Evolutionary conservation across 2,888 invertebrate genomes (phyloP), one percentile per base, ranked within the genome.

Genomic region (Heliconius sara): DNA sequence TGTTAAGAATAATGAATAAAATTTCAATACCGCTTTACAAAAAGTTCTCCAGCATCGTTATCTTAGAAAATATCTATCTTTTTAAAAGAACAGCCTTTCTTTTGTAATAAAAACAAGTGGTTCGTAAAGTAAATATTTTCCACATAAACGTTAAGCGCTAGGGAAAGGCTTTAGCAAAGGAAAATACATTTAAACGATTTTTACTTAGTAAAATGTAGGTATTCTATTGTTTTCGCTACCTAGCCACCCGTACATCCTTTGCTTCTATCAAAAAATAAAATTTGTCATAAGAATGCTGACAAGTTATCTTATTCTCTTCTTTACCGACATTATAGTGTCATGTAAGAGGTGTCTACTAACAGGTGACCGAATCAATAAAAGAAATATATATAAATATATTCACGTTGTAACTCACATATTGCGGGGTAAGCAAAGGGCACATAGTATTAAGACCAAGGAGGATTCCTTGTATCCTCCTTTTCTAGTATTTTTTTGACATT

Each of bases 101-200:
- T 73, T 73, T 73, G 60, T 73, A 34, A 73, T 73, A 73, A 73
- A 52, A 60, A 73, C 27, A 47, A 76, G 71, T 72, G 65, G 27
- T 76, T 71, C 52, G 57, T 34, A 57, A 67, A 43, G 67, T 52
- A 68, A 76, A 68, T 68, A 68, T 52, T 76, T 68, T 76, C 4
- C 57, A 39, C 19, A 57, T 57, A 65, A 65, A 65, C 47, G 13
- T 65, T 27, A 66, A 66, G 65, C 43, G 30, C 66, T 76, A 27
- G 43, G 65, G 39, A 63, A 63, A 60, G 47, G 75, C 63, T 66
- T 75, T 65, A 65, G 74, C 25, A 52, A 66, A 66, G 43, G 47
- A 22, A 75, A 63, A 75, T 27, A 75, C 75, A 39, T 34, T 63
- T 75, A 63, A 63, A 65, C 65, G 12, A 57, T 7, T 73, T 73